phyloP scores from a whole-genome alignment of 2,113 vertebrate species.

The Reinhardtius hippoglossoides region DNA sequence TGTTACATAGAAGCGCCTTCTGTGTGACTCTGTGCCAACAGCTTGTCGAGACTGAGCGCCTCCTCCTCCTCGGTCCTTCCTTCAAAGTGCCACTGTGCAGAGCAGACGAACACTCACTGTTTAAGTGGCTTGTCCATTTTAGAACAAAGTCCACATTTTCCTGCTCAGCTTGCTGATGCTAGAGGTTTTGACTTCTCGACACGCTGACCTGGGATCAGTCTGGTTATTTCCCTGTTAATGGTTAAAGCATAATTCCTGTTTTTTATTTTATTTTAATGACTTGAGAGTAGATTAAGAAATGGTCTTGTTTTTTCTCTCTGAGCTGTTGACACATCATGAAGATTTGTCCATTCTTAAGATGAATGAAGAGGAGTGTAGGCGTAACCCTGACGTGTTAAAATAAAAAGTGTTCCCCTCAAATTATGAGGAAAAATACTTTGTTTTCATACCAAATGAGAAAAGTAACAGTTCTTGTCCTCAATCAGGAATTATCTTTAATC shows the following conservation, averaged over 20 bases:
- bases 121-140: conserved; percentile 44
- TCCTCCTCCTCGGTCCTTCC: conserved; percentile 76
- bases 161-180: conserved; percentile 42
- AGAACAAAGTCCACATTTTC: conserved; percentile 59
- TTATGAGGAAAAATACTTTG: conserved; percentile 11
- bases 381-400: neutral
- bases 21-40: conserved; percentile 54
- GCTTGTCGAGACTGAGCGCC: conserved; percentile 34
- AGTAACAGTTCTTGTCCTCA: conserved; percentile 1
- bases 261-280: conserved; percentile 9
- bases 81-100: conserved; percentile 83
- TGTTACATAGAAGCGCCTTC: conserved; percentile 54
- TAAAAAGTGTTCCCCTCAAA: conserved; percentile 11
- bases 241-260: conserved; percentile 49
- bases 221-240: conserved; percentile 73
- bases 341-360: conserved; percentile 18
- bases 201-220: conserved; percentile 53
- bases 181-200: conserved; percentile 33
- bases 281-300: conserved; percentile 28
- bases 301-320: conserved; percentile 8
- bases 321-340: conserved; percentile 25
- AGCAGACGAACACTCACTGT: conserved; percentile 69
- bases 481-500: conserved; percentile 59
- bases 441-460: conserved; percentile 54
- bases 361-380: conserved; percentile 26